Base-by-base conservation (phyloP, 2,113 vertebrate species). In the Paraplagusia blochii region DNA sequence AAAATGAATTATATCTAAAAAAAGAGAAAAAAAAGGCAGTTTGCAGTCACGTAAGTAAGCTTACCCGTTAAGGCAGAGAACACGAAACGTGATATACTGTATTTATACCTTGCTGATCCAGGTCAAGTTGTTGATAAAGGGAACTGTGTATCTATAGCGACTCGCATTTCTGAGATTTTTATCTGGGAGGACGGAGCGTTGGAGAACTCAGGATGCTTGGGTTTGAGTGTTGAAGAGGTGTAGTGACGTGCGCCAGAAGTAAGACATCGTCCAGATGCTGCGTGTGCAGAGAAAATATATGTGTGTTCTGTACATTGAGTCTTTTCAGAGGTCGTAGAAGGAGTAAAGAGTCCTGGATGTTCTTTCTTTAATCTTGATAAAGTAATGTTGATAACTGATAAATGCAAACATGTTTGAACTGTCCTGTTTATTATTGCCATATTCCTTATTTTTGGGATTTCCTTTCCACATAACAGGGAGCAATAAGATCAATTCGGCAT, bases 31-130 rank as follows among this genome's bases (percentile, higher is more conserved):
- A n/a, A n/a, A 93, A 95, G 93, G 93, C 90, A 92, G 76, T 67
- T 92, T 90, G 90, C 85, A 90, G 89, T 89, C 89, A 93, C 86
- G 91, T 29, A 29, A 29, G 88, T 93, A 93, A 92, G 89, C 89
- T 88, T 90, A 91, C 90, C 91, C 91, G 95, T 91, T 92, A 97
- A 97, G 95, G 95, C 95, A 94, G 92, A 72, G 90, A 90, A 91
- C 88, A 80, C 78, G 77, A 79, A 80, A 79, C 56, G 66, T 79
- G 86, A 91, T 79, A 87, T 83, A n/a, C n/a, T n/a, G n/a, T n/a
- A 87, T 82, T 81, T 75, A 88, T 79, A 91, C 90, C 78, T 89
- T 89, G 85, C 88, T 90, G 82, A 89, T 89, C 82, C 85, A 77
- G 76, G 78, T 45, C 81, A 81, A 72, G 51, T 72, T 4, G 38